Percentiles rank a stretch among this genome's conserved stretches.
phyloP scores from a whole-genome alignment of 2,113 vertebrate species.

The Garra rufa region DNA sequence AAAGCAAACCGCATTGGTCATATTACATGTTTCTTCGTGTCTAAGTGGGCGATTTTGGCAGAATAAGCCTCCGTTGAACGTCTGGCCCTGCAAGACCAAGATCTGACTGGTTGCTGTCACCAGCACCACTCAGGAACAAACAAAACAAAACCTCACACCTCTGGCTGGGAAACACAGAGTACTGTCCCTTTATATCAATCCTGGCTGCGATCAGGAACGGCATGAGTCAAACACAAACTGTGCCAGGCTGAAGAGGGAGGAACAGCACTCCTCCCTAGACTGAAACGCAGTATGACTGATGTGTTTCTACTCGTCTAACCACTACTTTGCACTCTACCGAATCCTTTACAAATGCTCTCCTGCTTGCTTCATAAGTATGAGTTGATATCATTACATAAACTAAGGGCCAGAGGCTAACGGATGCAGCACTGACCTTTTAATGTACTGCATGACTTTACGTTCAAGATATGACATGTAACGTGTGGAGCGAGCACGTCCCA shows the following conservation, averaged over 20 bases:
- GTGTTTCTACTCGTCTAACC: background rate
- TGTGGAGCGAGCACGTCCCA: background rate
- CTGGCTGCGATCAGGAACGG: background rate
- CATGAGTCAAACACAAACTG: background rate
- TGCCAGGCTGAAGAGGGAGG: background rate
- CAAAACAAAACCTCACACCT: background rate
- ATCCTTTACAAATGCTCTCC: background rate
- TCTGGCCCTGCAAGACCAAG: background rate
- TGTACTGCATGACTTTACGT: background rate
- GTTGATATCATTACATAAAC: background rate
- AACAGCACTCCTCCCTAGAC: conserved; percentile 36
- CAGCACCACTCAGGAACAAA: background rate
- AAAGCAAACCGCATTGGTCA: background rate
- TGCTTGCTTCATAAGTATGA: background rate
- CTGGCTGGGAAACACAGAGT: background rate
- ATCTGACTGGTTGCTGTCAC: background rate
- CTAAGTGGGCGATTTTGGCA: background rate
- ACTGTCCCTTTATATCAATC: conserved; percentile 12
- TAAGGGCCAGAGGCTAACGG: background rate
- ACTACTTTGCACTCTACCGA: background rate
- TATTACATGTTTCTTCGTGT: background rate
- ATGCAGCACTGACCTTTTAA: background rate
- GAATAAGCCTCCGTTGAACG: background rate
- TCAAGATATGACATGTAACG: conserved; percentile 25
- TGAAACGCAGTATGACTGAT: conserved; percentile 28